Conservation (phyloP, 2,113 vertebrate genomes). For the Platichthys flesus region DNA sequence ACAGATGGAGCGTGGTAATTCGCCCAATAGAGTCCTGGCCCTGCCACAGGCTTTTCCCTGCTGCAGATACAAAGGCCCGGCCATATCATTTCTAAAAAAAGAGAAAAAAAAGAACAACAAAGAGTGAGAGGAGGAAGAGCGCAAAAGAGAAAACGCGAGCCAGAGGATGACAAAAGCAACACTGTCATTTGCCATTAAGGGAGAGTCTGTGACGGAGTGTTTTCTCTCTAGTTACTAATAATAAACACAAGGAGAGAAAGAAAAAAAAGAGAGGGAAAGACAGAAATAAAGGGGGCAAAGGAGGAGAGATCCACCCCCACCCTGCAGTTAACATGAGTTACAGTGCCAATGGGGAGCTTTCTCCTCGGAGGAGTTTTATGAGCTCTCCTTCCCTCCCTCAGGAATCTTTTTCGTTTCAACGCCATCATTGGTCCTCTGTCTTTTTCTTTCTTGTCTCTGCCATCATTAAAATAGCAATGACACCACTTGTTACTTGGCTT, state of each 20-base stretch:
- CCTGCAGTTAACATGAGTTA: slow-evolving; percentile 85
- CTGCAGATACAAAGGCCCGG: slow-evolving; percentile 92
- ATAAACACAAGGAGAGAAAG: slow-evolving; percentile 69
- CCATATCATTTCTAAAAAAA: slow-evolving; percentile 94
- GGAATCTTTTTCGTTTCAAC: slow-evolving; percentile 58
- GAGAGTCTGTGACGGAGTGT: slow-evolving; percentile 86
- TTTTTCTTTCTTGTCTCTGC: slow-evolving; percentile 30
- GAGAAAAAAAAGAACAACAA: slow-evolving; percentile 73
- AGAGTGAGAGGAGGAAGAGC: slow-evolving; percentile 70
- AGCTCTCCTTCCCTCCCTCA: slow-evolving; percentile 62
- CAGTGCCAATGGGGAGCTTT: slow-evolving; percentile 80
- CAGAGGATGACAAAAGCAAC: slow-evolving; percentile 94
- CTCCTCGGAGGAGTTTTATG: slow-evolving; percentile 71
- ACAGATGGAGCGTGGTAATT: slow-evolving; percentile 99
- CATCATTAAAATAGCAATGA: slow-evolving; percentile 45
- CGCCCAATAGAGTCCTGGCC: slow-evolving; percentile 95
- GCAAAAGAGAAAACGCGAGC: slow-evolving; percentile 77
- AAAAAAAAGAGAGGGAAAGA: slow-evolving; percentile 51
- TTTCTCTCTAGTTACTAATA: slow-evolving; percentile 78
- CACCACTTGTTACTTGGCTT: slow-evolving; percentile 21
- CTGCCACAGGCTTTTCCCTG: slow-evolving; percentile 93
- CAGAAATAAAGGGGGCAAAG: slow-evolving; percentile 66
- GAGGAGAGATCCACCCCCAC: slow-evolving; percentile 75
- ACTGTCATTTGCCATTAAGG: slow-evolving; percentile 96
- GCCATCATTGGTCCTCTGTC: slow-evolving; percentile 36